Percentiles rank a stretch among this genome's conserved stretches.
phyloP scores from a whole-genome alignment of 2,888 invertebrate species.

The Cactoblastis cactorum region DNA sequence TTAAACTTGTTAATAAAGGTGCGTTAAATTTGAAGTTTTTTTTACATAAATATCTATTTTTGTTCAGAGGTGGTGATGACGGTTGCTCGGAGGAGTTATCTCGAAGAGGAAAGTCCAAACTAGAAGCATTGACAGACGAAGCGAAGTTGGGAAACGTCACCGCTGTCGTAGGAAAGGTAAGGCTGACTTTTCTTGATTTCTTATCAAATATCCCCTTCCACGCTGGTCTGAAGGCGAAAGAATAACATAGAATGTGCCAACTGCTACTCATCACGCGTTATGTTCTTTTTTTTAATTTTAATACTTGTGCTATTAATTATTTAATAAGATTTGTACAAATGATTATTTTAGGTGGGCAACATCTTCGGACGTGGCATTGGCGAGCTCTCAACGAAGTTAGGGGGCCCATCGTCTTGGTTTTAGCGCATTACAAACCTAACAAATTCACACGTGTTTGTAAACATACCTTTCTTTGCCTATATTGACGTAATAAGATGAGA shows the following conservation, averaged over 20 bases:
- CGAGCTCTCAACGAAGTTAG: conserved; percentile 92
- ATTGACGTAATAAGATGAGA: conserved; percentile 48
- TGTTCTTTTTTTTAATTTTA: too few relatives aligned
- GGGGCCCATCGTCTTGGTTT: conserved; percentile 92
- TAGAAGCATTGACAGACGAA: conserved; percentile 71
- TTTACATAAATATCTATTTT: background rate
- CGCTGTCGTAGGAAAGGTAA: conserved; percentile 89
- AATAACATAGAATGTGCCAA: too few relatives aligned
- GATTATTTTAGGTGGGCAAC: conserved; percentile 84
- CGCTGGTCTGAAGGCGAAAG: too few relatives aligned
- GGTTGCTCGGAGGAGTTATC: conserved; percentile 80
- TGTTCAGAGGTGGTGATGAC: conserved; percentile 82
- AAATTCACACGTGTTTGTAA: conserved; percentile 34
- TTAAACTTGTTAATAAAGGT: too few relatives aligned
- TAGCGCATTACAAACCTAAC: conserved; percentile 62
- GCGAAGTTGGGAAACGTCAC: conserved; percentile 89
- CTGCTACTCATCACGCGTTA: too few relatives aligned
- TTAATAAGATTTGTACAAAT: background rate
- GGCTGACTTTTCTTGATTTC: background rate
- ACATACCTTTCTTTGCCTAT: conserved; percentile 46
- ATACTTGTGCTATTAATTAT: background rate
- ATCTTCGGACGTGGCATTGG: conserved; percentile 95
- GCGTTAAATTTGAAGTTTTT: too few relatives aligned
- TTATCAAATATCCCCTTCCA: too few relatives aligned
- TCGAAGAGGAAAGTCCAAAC: conserved; percentile 65